These are phyloP conservation scores for Catagonus wagneri DNA, from an alignment of 2,113 vertebrate genomes.

Conservation along the genomic window DNA sequence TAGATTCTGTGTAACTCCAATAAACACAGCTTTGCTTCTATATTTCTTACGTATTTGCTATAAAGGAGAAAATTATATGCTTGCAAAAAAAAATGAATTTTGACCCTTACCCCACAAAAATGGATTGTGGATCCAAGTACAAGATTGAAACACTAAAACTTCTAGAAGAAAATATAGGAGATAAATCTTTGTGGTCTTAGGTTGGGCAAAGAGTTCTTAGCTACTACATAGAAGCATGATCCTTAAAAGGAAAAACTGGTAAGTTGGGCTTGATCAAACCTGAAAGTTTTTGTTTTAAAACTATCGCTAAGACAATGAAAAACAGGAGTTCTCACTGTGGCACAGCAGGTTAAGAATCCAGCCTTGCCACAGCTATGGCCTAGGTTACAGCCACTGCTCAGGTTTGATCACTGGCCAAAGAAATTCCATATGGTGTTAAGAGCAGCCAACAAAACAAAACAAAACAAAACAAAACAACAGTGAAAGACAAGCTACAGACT, in stretches of 20 bases:
- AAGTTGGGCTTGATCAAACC: conserved; percentile 44
- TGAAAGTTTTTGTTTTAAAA: conserved; percentile 56
- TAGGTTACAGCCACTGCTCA: no score
- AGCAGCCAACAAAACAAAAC: no score
- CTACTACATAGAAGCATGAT: not conserved
- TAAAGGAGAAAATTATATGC: not conserved
- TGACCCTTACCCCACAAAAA: not conserved
- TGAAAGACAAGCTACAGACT: not conserved
- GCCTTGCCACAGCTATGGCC: no score
- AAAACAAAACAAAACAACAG: no score
- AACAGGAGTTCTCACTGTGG: not conserved
- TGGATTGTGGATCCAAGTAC: not conserved
- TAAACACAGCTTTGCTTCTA: not conserved
- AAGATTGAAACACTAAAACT: not conserved
- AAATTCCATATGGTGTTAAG: no score
- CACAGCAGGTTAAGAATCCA: no score
- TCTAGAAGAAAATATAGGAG: not conserved
- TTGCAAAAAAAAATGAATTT: not conserved
- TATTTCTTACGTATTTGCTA: not conserved
- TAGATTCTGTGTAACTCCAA: not conserved
- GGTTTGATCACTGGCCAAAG: no score
- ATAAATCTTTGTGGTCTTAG: not conserved
- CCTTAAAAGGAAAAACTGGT: not conserved
- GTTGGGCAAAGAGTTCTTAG: not conserved
- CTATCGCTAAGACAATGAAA: conserved; percentile 36